Conservation (phyloP, 1,140 invertebrate species). For the Phortica variegata region DNA sequence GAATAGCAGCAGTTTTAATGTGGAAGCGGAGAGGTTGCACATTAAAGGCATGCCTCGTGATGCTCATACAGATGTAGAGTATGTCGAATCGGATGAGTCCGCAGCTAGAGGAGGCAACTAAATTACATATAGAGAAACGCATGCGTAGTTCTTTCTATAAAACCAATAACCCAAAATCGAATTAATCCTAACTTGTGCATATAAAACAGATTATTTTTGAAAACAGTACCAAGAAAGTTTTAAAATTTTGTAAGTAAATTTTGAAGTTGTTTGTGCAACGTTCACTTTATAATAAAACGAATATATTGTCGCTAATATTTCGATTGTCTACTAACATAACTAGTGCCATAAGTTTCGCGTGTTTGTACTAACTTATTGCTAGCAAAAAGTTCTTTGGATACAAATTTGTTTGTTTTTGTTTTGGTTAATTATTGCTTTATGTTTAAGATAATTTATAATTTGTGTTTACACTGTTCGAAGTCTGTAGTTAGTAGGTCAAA, state of each 20-base stretch:
- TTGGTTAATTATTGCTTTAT: slow-evolving; percentile 29
- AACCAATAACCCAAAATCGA: slow-evolving; percentile 17
- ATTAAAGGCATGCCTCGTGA: slow-evolving; percentile 57
- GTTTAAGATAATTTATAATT: slow-evolving; percentile 36
- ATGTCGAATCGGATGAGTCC: slow-evolving; percentile 56
- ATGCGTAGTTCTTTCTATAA: slow-evolving; percentile 29
- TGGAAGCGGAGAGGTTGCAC: slow-evolving; percentile 58
- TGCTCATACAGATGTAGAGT: slow-evolving; percentile 60
- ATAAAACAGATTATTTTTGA: too few relatives aligned
- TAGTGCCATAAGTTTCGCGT: too few relatives aligned
- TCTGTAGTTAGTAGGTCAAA: slow-evolving; percentile 29
- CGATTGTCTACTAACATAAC: too few relatives aligned
- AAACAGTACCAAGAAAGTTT: too few relatives aligned
- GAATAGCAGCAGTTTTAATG: slow-evolving; percentile 53
- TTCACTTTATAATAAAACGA: too few relatives aligned
- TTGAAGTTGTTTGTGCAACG: too few relatives aligned
- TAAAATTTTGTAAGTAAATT: slow-evolving; percentile 50
- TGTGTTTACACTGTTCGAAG: slow-evolving; percentile 23
- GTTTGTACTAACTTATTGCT: slow-evolving; percentile 27
- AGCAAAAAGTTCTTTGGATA: slow-evolving; percentile 37
- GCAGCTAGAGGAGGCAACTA: slow-evolving; percentile 43
- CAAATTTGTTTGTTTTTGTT: slow-evolving; percentile 24
- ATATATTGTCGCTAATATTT: too few relatives aligned
- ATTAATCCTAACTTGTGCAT: too few relatives aligned
- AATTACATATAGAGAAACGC: slow-evolving; percentile 16